A percentile compares a stretch with the other conserved stretches of the same genome.
Evolutionary conservation across 2,888 invertebrate species (phyloP).

Genomic region (Carcina quercana): DNA sequence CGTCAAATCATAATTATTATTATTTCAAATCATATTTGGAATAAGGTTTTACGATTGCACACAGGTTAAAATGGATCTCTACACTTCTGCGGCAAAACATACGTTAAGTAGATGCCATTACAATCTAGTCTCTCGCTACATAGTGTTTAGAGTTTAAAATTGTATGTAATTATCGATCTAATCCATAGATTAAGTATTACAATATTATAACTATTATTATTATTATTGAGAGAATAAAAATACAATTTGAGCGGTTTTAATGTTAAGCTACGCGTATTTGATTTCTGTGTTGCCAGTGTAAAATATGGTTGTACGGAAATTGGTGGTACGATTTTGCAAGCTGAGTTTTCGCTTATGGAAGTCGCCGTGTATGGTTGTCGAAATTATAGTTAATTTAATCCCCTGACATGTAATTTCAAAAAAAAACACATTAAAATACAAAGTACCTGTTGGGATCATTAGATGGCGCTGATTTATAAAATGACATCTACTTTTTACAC

Average conservation of each 20-base stretch:
- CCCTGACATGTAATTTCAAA: too few relatives aligned
- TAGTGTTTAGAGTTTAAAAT: conserved; percentile 45
- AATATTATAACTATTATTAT: conserved; percentile 52
- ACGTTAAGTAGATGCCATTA: conserved; percentile 47
- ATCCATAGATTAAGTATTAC: conserved; percentile 25
- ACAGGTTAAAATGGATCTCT: too few relatives aligned
- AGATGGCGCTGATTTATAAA: too few relatives aligned
- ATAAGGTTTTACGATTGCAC: too few relatives aligned
- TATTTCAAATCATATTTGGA: too few relatives aligned
- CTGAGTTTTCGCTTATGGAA: conserved; percentile 28
- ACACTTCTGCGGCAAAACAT: too few relatives aligned
- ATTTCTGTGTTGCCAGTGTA: conserved; percentile 12
- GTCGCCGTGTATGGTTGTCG: conserved; percentile 26
- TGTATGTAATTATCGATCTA: conserved; percentile 50
- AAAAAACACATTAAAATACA: too few relatives aligned
- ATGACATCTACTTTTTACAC: too few relatives aligned
- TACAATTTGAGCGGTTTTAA: conserved; percentile 30
- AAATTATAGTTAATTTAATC: too few relatives aligned
- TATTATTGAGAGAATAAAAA: conserved; percentile 32
- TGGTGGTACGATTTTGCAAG: conserved; percentile 17
- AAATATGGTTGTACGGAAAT: conserved; percentile 16
- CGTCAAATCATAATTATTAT: too few relatives aligned
- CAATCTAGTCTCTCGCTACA: conserved; percentile 63
- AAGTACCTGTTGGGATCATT: too few relatives aligned
- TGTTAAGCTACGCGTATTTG: conserved; percentile 13